Percentiles rank a stretch among this genome's conserved stretches.
Evolutionary conservation across 2,797 vertebrate genomes (phyloP).

Genomic region (Sphenopsis melanotis): DNA sequence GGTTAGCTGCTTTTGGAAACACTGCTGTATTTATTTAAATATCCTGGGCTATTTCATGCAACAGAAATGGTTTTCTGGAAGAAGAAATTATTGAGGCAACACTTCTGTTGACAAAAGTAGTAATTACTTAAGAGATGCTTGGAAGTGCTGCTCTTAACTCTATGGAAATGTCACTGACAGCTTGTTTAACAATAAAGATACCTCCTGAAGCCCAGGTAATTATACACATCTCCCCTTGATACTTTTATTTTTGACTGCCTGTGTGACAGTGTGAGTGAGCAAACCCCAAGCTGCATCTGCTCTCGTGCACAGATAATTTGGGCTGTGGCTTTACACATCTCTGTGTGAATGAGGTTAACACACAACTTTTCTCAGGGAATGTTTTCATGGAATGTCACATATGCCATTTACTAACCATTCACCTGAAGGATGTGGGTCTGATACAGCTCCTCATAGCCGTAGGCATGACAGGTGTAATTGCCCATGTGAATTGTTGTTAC

Average conservation of each 20-base stretch:
- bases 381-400: constrained; percentile 57
- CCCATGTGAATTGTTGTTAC: constrained; percentile 98
- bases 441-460: constrained; percentile 91
- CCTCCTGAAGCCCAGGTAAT: background rate
- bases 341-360: background rate
- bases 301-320: background rate
- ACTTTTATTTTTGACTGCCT: background rate
- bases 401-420: constrained; percentile 95
- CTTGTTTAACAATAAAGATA: background rate
- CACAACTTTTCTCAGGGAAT: background rate
- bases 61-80: background rate
- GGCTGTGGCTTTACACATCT: background rate
- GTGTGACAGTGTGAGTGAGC: accelerated
- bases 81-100: background rate
- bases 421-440: constrained; percentile 99
- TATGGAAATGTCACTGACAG: background rate
- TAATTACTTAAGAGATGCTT: background rate
- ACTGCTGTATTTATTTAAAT: background rate
- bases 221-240: accelerated
- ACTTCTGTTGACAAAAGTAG: background rate
- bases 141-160: background rate
- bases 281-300: accelerated
- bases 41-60: background rate
- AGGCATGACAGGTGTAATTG: constrained; percentile 95
- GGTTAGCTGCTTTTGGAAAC: background rate